Evolutionary conservation across 2,888 invertebrate genomes (phyloP), one percentile per base, ranked within the genome.

Genomic region (Hemicrepidius hirtus): DNA sequence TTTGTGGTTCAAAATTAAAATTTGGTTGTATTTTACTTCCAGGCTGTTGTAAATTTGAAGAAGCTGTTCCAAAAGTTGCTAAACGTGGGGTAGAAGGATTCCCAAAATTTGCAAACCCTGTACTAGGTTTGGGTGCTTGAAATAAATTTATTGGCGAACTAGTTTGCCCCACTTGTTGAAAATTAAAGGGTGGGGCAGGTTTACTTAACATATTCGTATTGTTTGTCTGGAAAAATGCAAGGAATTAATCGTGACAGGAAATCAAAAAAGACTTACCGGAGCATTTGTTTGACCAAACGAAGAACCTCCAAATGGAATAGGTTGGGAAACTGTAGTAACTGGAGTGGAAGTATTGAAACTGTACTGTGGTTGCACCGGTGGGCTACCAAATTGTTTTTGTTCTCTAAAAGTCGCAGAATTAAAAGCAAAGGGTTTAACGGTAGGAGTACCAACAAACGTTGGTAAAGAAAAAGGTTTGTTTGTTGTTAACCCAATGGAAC

Each of bases 401-500:
- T 21, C 85, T 0, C 89, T 87, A 81, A 90, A 90, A 21, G 87
- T 86, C 10, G 88, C 86, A 49, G 85, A 82, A 62, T 80, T 81
- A 82, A 88, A 88, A 5, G 84, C 82, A 55, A 73, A 80, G 1
- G 85, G 84, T 81, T 20, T 77, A 79, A 83, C 85, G 18, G 7
- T 44, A 16, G 18, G 4, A 44, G 13, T 44, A 44, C 5, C 13
- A 44, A 16, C 16, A 6, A 9, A 18, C 16, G 16, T 16, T 16
- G 44, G 6, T 3, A 7, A 16, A 18, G 44, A 44, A 60, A 87
- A 87, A 37, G 55, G 84, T 87, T 88, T 37, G 85, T 84, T 0
- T 0, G 89, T 85, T 3, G 91, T 85, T 55, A 87, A 82, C 49
- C 92, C 92, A 81, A 92, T 92, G 12, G 87, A 90, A 62, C 90